Percentiles rank a stretch among this genome's conserved stretches.
These are phyloP conservation scores for Diadromus collaris DNA, from an alignment of 2,888 invertebrate genomes.

Conservation along the genomic window DNA sequence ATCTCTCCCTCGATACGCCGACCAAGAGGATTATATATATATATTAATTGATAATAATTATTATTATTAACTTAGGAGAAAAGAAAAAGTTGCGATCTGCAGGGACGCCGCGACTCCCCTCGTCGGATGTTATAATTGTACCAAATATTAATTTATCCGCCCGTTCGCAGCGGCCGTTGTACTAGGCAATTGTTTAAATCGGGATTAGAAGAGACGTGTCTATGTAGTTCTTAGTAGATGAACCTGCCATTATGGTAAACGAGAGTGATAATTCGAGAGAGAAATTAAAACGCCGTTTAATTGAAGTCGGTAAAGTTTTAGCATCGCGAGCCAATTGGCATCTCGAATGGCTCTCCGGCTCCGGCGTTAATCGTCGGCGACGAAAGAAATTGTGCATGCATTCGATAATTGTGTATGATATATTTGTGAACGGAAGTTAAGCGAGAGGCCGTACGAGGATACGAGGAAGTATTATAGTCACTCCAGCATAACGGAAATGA, in stretches of 20 bases:
- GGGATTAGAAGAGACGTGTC: not conserved
- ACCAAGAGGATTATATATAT: conserved; percentile 49
- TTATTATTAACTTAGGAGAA: too few relatives aligned
- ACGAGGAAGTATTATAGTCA: conserved; percentile 1
- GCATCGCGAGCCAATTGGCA: conserved; percentile 23
- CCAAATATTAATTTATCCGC: conserved; percentile 51
- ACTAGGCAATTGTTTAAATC: conserved; percentile 18
- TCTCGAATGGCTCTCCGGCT: conserved; percentile 39
- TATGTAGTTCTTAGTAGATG: conserved; percentile 16
- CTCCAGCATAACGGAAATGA: conserved; percentile 32
- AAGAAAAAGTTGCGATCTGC: conserved; percentile 3
- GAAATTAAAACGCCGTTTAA: not conserved
- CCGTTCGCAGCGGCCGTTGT: conserved; percentile 17
- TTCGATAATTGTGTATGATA: conserved; percentile 1
- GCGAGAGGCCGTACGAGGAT: not conserved
- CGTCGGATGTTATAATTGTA: conserved; percentile 41
- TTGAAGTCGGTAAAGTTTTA: not conserved
- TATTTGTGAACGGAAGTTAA: conserved; percentile 3
- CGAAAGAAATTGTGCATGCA: conserved; percentile 13
- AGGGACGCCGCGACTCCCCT: not conserved
- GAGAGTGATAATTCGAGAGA: not conserved
- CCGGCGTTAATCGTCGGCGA: conserved; percentile 4
- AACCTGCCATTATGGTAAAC: conserved; percentile 30
- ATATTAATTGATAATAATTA: conserved; percentile 8
- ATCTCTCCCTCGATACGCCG: conserved; percentile 42